Percentiles rank a stretch among this genome's conserved stretches.
phyloP scores from a whole-genome alignment of 2,113 vertebrate species.

The Osmerus eperlanus region DNA sequence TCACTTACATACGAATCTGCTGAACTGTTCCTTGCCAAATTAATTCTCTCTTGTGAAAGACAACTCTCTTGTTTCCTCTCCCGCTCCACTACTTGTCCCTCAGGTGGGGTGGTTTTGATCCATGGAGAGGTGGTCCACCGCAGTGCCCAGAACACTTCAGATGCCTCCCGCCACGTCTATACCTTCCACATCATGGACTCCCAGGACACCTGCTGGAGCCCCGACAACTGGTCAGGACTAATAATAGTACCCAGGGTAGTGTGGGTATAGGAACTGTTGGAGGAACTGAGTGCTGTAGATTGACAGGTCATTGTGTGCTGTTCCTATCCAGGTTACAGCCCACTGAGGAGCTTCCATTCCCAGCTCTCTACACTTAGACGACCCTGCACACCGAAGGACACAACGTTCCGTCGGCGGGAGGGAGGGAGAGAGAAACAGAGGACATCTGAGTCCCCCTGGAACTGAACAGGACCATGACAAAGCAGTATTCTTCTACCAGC shows the following conservation, averaged over 20 bases:
- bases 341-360: conserved; percentile 84
- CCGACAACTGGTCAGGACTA: conserved; percentile 86
- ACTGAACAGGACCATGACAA: conserved; percentile 11
- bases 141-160: conserved; percentile 82
- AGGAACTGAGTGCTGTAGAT: background rate
- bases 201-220: conserved; percentile 81
- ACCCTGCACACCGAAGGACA: background rate
- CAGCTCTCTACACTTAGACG: conserved; percentile 71
- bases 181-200: conserved; percentile 94
- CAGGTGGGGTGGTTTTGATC: conserved; percentile 86
- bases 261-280: background rate
- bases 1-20: no score
- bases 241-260: conserved; percentile 5
- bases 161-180: conserved; percentile 82
- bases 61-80: background rate
- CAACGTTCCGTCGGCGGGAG: background rate
- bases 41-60: no score
- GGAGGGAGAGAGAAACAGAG: background rate
- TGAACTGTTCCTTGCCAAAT: no score
- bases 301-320: background rate
- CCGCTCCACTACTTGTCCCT: background rate
- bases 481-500: conserved; percentile 9
- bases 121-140: conserved; percentile 92
- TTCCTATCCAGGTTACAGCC: conserved; percentile 83
- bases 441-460: background rate